Base-by-base conservation (phyloP, 2,113 vertebrate species). In the Strix aluco region DNA sequence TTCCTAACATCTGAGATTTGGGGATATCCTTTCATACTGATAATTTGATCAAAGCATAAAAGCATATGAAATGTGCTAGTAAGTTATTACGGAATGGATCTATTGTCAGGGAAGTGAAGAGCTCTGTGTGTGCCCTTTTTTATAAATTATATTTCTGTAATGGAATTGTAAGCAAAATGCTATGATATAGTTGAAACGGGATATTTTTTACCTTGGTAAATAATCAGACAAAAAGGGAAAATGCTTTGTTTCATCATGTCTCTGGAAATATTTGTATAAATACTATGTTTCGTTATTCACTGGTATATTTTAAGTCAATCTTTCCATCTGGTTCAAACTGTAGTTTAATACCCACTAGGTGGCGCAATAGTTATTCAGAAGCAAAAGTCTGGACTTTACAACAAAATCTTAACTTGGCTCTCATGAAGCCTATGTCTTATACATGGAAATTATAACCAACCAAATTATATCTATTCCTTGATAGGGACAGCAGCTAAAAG, bases 321-420 rank as follows among this genome's bases (percentile, higher is more conserved):
- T 62, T 89, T 22, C 40, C 11, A 34, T 27, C 16, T 63, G 13
- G 51, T 75, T 72, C 44, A 63, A 77, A 75, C 36, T 51, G 25
- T 5, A 61, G 52, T 44, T 44, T n/a, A 82, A 47, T 34, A 36
- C 8, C 92, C 97, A 95, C 96, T 97, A 97, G 97, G 52, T 97
- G 97, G 97, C 94, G 94, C 27, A 95, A 67, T 15, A 88, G 93
- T 30, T 86, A 83, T 86, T 66, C 83, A 81, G 27, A 88, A 92
- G 20, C n/a, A 66, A 23, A 94, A 83, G 34, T 32, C 30, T 46
- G 44, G 30, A 51, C 42, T 59, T 40, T 0, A 10, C 25, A 80
- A 79, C 8, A 83, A 66, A 88, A 58, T 32, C 46, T 38, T 32
- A 58, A 79, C 20, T 17, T 38, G 54, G 26, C 7, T 82, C 22